Evolutionary conservation across 2,797 vertebrate species (phyloP).

Genomic region (Molothrus ater): DNA sequence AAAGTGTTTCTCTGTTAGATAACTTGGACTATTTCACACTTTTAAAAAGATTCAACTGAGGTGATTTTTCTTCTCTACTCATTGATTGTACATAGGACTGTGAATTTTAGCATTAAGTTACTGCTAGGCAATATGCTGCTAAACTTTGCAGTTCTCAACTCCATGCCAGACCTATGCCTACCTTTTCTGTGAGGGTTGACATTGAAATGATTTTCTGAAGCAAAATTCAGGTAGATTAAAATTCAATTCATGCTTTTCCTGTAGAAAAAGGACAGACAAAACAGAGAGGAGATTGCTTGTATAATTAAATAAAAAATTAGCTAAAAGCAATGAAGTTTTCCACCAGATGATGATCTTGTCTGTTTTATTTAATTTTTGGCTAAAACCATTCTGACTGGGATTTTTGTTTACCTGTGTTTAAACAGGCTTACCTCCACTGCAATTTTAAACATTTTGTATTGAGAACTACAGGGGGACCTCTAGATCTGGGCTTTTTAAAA

Average conservation of each 20-base stretch:
- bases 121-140: not conserved
- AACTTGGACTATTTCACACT: not conserved
- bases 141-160: not conserved
- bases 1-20: not conserved
- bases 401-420: constrained; percentile 26
- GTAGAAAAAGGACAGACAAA: not conserved
- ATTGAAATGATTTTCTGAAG: not conserved
- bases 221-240: not conserved
- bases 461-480: not conserved
- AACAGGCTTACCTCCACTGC: not conserved
- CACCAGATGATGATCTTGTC: not conserved
- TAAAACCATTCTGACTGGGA: not conserved
- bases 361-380: not conserved
- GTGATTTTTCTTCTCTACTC: not conserved
- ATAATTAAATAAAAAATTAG: not conserved
- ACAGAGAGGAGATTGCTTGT: not conserved
- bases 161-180: not conserved
- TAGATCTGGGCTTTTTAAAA: not conserved
- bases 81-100: not conserved
- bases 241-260: not conserved
- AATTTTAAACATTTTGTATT: not conserved
- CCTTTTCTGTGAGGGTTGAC: not conserved
- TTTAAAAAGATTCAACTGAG: not conserved
- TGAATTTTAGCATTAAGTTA: not conserved
- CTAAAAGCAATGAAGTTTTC: not conserved